Evolutionary conservation across 2,888 invertebrate species (phyloP).

Genomic region (Machimus rusticus): DNA sequence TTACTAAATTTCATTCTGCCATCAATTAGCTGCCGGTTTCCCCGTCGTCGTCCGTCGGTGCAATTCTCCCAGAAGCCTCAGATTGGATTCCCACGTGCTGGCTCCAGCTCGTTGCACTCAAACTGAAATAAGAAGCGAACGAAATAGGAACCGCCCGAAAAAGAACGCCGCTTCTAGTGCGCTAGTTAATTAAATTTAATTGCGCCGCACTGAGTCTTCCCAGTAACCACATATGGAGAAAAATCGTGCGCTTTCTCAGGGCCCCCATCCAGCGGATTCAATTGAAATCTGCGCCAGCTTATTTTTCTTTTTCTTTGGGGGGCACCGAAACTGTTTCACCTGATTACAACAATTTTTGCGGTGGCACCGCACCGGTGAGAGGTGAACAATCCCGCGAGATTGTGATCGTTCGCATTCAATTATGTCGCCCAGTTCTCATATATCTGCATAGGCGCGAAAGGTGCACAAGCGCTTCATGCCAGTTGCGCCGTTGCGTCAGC

Average conservation of each 20-base stretch:
- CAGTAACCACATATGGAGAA: not conserved
- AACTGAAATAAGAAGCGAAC: not conserved
- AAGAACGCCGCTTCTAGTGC: not conserved
- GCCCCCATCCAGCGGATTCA: not conserved
- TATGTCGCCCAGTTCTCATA: not conserved
- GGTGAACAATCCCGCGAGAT: not conserved
- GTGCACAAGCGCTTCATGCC: not conserved
- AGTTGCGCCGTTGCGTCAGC: not conserved
- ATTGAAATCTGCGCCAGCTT: not conserved
- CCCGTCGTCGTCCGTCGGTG: not conserved
- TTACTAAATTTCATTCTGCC: slow-evolving; percentile 7
- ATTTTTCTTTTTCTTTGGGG: not conserved
- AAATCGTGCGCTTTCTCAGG: not conserved
- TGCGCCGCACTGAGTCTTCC: not conserved
- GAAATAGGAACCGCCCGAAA: not conserved
- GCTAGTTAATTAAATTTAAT: slow-evolving; percentile 15
- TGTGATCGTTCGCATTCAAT: not conserved
- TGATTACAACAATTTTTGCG: not conserved
- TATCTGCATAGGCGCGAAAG: not conserved
- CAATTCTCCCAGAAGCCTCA: not conserved
- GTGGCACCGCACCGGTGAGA: not conserved
- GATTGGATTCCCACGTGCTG: slow-evolving; percentile 8
- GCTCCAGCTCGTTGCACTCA: not conserved
- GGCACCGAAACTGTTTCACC: slow-evolving; percentile 5
- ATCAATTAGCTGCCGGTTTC: not conserved